Percentiles rank a stretch among this genome's conserved stretches.
Evolutionary conservation across 1,140 invertebrate genomes (phyloP).

Genomic region (Halictus rubicundus): DNA sequence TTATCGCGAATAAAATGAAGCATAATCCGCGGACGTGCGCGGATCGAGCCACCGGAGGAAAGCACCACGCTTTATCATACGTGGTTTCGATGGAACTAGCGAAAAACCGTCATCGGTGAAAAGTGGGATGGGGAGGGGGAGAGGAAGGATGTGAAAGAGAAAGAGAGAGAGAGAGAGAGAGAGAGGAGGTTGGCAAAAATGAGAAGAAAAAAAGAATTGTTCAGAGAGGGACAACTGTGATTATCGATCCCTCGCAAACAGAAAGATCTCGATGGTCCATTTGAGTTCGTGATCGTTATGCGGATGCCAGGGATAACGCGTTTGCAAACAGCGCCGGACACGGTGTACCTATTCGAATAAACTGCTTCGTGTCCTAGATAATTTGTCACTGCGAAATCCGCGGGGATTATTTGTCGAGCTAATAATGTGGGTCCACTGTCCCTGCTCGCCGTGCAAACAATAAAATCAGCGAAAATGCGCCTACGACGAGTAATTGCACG

Average conservation of each 20-base stretch:
- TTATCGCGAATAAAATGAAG: constrained; percentile 25
- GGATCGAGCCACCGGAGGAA: background rate
- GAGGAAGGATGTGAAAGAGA: no score
- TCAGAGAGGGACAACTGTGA: constrained; percentile 1
- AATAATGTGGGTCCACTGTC: constrained; percentile 72
- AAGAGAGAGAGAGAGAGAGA: background rate
- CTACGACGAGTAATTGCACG: constrained; percentile 68
- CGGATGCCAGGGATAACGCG: constrained; percentile 52
- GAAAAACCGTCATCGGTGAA: no score
- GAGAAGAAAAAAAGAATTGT: background rate
- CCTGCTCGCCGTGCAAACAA: constrained; percentile 57
- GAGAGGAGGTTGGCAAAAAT: background rate
- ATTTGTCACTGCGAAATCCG: constrained; percentile 76
- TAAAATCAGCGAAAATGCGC: constrained; percentile 68
- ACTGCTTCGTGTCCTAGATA: constrained; percentile 72
- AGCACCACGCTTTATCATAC: background rate
- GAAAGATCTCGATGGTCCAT: constrained; percentile 57
- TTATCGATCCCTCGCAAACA: constrained; percentile 31
- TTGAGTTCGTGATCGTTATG: constrained; percentile 56
- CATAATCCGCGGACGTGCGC: background rate
- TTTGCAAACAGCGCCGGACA: constrained; percentile 62
- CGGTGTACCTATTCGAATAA: constrained; percentile 70
- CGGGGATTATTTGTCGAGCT: constrained; percentile 76
- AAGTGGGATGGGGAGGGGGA: no score
- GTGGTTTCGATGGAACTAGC: background rate